Base-by-base conservation (phyloP, 2,888 invertebrate genomes). In the Bellardia bayeri region DNA sequence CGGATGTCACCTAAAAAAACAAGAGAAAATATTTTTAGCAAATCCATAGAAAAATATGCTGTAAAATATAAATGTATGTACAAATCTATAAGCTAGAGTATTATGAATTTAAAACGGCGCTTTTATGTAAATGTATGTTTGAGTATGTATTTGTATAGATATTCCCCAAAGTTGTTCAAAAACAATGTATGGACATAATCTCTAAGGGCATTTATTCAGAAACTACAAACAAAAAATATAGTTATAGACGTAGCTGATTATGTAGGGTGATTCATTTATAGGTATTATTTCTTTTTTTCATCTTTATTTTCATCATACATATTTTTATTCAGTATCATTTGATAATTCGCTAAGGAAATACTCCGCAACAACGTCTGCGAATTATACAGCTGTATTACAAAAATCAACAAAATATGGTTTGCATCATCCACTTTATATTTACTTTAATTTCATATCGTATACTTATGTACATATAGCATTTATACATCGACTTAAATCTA, bases 1-100 rank as follows among this genome's bases (percentile, higher is more conserved):
- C 93, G 92, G 87, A 92, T 90, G 88, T 93, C 93, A 64, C 94
- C 93, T 93, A 87, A 37, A 40, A 64, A 63, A 14, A 33, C 14
- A 72, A 63, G 14, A 30, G 33, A 56, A 23, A 58, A 14, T 9
- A 23, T 42, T 61, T 45, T 37, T n/a, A 49, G 64, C 13, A 37
- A 61, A 72, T 56, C 13, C 6, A 42, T 42, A 72, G 37, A 58
- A 30, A 30, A 30, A 37, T 23, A 7, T 13, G 8, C 1, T 51
- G 37, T 23, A 7, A 23, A 13, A 51, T 61, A 33, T 61, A n/a
- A 69, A 54, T 37, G 54, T 4, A 33, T 54, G 54, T 45, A 8
- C 49, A 14, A n/a, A 63, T 30, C 49, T 68, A 23, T 5, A 49
- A 49, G 7, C 8, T 45, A n/a, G 16, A 42, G 45, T 42, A 42